A percentile compares a stretch with the other conserved stretches of the same genome.
Evolutionary conservation across 2,888 invertebrate genomes (phyloP).

Genomic region (Ennomos erosarius): DNA sequence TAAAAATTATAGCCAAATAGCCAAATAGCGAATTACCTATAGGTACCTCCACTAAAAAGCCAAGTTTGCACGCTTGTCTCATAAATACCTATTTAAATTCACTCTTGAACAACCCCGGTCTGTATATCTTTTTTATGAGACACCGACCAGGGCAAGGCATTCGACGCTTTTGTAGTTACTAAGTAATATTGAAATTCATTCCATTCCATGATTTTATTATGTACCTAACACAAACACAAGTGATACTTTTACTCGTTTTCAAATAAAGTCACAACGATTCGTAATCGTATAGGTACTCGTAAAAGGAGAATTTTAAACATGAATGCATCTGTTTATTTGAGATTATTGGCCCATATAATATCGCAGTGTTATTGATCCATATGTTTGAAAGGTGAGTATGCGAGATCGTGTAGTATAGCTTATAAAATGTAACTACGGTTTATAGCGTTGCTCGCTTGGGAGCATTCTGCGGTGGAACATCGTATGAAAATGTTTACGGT

Average conservation of each 20-base stretch:
- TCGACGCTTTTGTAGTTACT: neutral
- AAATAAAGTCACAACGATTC: constrained; percentile 25
- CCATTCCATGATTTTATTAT: neutral
- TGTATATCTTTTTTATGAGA: too few relatives aligned
- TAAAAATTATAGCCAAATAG: too few relatives aligned
- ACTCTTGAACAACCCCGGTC: too few relatives aligned
- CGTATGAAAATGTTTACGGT: constrained; percentile 62
- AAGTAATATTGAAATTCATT: constrained; percentile 4
- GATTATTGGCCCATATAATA: constrained; percentile 37
- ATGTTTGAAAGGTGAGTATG: constrained; percentile 44
- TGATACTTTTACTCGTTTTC: constrained; percentile 8
- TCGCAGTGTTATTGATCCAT: constrained; percentile 43
- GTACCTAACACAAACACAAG: neutral
- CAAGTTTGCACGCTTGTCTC: too few relatives aligned
- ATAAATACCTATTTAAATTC: too few relatives aligned
- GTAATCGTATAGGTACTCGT: constrained; percentile 16
- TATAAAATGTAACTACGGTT: constrained; percentile 60
- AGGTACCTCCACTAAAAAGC: too few relatives aligned
- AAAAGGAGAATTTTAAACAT: constrained; percentile 27
- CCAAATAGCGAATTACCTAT: too few relatives aligned
- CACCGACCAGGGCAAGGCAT: too few relatives aligned
- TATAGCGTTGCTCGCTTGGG: constrained; percentile 58
- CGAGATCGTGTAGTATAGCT: constrained; percentile 44
- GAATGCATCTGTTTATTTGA: constrained; percentile 28
- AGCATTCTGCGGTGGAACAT: constrained; percentile 55